Evolutionary conservation across 2,113 vertebrate genomes (phyloP).

Genomic region (Tautogolabrus adspersus): DNA sequence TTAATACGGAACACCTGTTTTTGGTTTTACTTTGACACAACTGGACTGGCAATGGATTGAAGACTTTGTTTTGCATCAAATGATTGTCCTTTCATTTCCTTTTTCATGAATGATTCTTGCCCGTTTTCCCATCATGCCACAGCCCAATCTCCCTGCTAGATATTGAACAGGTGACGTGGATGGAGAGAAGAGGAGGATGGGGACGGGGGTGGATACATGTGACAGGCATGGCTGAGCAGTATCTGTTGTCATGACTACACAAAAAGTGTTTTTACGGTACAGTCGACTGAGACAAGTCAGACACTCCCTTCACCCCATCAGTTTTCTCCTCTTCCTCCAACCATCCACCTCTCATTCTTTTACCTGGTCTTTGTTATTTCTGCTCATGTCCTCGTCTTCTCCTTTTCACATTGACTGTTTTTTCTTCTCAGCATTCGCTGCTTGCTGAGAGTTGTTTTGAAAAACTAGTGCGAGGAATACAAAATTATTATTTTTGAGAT

Average conservation of each 20-base stretch:
- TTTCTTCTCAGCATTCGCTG: too few relatives aligned
- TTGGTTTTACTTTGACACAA: not conserved
- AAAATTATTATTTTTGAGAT: too few relatives aligned
- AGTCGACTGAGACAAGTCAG: slow-evolving; percentile 19
- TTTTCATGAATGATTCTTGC: not conserved
- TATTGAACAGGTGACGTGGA: slow-evolving; percentile 28
- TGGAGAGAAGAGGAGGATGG: slow-evolving; percentile 18
- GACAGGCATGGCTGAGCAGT: slow-evolving; percentile 63
- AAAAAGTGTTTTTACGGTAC: slow-evolving; percentile 45
- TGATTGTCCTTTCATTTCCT: slow-evolving; percentile 1
- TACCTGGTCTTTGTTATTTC: not conserved
- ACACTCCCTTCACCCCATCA: slow-evolving; percentile 10
- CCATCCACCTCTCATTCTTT: not conserved
- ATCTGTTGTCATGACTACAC: slow-evolving; percentile 75
- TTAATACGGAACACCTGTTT: not conserved
- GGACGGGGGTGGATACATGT: slow-evolving; percentile 31
- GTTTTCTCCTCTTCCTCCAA: not conserved
- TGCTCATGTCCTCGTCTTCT: not conserved
- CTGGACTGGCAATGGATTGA: not conserved
- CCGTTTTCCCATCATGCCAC: slow-evolving; percentile 1
- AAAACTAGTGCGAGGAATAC: too few relatives aligned
- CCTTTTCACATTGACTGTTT: too few relatives aligned
- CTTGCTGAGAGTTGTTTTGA: too few relatives aligned
- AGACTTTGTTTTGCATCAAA: not conserved
- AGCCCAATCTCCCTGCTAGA: slow-evolving; percentile 1